Conservation (phyloP, 2,888 invertebrate genomes). For the Drosophila vallismaia region DNA sequence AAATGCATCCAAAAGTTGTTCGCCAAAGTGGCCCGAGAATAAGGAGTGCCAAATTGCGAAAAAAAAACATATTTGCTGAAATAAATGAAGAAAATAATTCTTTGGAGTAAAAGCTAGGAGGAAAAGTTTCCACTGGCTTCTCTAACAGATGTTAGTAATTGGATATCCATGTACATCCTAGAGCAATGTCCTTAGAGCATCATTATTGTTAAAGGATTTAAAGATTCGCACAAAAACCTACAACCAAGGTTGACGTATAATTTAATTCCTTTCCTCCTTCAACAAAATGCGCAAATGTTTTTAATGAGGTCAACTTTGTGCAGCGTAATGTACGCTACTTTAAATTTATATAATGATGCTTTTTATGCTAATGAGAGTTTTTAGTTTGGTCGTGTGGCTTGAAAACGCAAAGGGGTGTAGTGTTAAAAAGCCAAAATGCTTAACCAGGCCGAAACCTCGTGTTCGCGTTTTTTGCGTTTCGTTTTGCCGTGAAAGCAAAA, state of each 20-base stretch:
- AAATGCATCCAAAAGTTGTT: neutral
- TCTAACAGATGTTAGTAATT: neutral
- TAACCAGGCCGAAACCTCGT: neutral
- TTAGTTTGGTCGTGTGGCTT: constrained; percentile 24
- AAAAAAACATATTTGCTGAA: neutral
- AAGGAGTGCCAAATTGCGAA: neutral
- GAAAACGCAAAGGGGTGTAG: constrained; percentile 1
- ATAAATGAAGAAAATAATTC: neutral
- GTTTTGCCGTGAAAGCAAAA: neutral
- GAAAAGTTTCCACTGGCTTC: neutral
- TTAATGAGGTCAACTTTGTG: constrained; percentile 67
- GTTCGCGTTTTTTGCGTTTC: neutral
- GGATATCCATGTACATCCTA: neutral
- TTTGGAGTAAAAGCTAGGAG: neutral
- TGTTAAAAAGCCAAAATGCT: constrained; percentile 28
- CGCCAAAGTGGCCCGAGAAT: neutral
- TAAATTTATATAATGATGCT: constrained; percentile 61
- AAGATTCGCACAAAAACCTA: no score
- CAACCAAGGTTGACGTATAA: neutral
- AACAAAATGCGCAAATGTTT: constrained; percentile 58
- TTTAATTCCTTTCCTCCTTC: constrained; percentile 7
- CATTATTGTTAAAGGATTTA: neutral
- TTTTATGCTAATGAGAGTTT: constrained; percentile 71
- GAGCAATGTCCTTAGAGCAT: neutral
- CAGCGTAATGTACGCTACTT: constrained; percentile 47